Evolutionary conservation across 2,888 invertebrate genomes (phyloP).

Genomic region (Galeopsomyia nigrocyanea): DNA sequence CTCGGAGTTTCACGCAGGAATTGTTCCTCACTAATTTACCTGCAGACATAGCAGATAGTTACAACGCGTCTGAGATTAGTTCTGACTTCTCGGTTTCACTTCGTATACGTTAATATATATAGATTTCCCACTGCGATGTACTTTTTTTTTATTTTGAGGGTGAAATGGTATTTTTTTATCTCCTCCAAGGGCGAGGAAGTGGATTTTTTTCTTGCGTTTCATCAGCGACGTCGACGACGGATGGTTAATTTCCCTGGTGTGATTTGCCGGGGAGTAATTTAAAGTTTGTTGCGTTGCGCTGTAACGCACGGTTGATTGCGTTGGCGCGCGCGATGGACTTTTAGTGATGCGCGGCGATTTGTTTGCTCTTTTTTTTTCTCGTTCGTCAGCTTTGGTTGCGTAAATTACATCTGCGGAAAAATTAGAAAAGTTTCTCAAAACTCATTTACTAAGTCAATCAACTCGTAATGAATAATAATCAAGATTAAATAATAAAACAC

Average conservation of each 20-base stretch:
- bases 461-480: no score
- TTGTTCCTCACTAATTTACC: conserved; percentile 42
- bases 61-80: conserved; percentile 60
- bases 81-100: conserved; percentile 54
- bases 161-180: background rate
- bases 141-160: background rate
- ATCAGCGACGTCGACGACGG: background rate
- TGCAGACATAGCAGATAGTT: conserved; percentile 14
- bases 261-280: conserved; percentile 26
- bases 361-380: no score
- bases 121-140: background rate
- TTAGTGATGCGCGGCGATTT: no score
- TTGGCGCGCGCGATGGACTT: conserved; percentile 2
- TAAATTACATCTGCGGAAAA: no score
- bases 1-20: conserved; percentile 26
- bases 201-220: conserved; percentile 5
- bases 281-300: conserved; percentile 29
- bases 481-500: no score
- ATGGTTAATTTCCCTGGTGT: conserved; percentile 39
- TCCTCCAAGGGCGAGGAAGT: background rate
- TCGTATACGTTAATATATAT: conserved; percentile 11
- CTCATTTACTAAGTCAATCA: no score
- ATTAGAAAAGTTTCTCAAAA: no score
- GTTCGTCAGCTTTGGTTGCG: no score
- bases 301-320: conserved; percentile 38